These are phyloP conservation scores for Neodiprion virginianus DNA, from an alignment of 1,140 invertebrate species.

Conservation along the genomic window DNA sequence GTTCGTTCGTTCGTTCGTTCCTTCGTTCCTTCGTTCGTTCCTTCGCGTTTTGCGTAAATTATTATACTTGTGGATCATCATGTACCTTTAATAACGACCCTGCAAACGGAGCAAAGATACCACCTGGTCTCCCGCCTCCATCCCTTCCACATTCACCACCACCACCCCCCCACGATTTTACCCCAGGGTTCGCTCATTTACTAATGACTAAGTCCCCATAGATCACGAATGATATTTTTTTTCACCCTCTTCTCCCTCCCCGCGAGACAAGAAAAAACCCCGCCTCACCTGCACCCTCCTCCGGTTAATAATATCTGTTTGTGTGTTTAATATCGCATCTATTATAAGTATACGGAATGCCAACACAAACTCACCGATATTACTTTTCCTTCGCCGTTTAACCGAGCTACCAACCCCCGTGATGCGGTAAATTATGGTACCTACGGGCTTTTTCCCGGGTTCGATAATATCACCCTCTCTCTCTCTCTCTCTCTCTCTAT, in stretches of 20 bases:
- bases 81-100: no score
- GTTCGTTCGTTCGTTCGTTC: no score
- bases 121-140: constrained; percentile 41
- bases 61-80: no score
- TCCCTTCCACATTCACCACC: no score
- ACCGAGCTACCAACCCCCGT: no score
- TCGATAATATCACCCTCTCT: neutral
- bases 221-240: neutral
- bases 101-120: constrained; percentile 18
- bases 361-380: no score
- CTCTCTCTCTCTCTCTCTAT: constrained; percentile 9
- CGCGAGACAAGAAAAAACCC: neutral
- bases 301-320: no score
- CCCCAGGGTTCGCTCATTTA: constrained; percentile 47
- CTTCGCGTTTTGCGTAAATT: constrained; percentile 16
- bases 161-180: constrained; percentile 39
- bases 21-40: constrained; percentile 14
- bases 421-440: no score
- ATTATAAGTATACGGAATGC: no score
- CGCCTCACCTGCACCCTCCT: constrained; percentile 17
- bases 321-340: no score
- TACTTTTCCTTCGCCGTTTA: no score
- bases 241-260: neutral
- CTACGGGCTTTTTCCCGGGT: no score
- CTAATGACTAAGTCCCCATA: constrained; percentile 53